A percentile compares a stretch with the other conserved stretches of the same genome.
Evolutionary conservation across 2,113 vertebrate genomes (phyloP).

Genomic region (Irena cyanogastra): DNA sequence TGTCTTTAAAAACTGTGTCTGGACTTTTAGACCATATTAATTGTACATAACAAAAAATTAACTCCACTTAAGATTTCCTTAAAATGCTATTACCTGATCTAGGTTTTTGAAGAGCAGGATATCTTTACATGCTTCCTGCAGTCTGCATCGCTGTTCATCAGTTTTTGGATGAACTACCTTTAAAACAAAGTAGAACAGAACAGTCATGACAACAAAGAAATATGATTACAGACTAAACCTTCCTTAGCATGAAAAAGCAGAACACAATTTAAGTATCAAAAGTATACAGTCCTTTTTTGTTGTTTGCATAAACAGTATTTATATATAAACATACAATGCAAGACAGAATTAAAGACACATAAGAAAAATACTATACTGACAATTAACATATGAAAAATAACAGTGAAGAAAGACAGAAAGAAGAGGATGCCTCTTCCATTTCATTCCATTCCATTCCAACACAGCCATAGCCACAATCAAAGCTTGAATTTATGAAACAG

Average conservation of each 20-base stretch:
- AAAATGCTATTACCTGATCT: constrained; percentile 82
- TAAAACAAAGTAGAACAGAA: constrained; percentile 48
- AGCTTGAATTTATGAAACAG: not conserved
- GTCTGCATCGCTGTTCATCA: constrained; percentile 91
- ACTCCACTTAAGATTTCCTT: not conserved
- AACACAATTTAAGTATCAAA: not conserved
- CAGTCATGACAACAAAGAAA: not conserved
- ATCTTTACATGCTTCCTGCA: constrained; percentile 96
- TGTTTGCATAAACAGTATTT: not conserved
- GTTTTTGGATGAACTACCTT: constrained; percentile 93
- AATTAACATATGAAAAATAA: not conserved
- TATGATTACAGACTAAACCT: not conserved
- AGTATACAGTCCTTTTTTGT: not conserved
- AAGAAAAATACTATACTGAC: not conserved
- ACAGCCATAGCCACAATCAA: not conserved
- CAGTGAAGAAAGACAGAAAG: not conserved
- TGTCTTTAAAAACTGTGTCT: not conserved
- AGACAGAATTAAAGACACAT: not conserved
- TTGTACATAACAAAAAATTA: not conserved
- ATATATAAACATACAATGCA: not conserved
- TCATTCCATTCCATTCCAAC: not conserved
- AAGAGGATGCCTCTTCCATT: not conserved
- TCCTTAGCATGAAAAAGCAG: not conserved
- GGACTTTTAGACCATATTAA: not conserved
- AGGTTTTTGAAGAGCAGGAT: constrained; percentile 97